A percentile compares a stretch with the other conserved stretches of the same genome.
Evolutionary conservation across 92 coral and sea anemone genomes (phyloP).

Genomic region (Palythoa heliodiscus): DNA sequence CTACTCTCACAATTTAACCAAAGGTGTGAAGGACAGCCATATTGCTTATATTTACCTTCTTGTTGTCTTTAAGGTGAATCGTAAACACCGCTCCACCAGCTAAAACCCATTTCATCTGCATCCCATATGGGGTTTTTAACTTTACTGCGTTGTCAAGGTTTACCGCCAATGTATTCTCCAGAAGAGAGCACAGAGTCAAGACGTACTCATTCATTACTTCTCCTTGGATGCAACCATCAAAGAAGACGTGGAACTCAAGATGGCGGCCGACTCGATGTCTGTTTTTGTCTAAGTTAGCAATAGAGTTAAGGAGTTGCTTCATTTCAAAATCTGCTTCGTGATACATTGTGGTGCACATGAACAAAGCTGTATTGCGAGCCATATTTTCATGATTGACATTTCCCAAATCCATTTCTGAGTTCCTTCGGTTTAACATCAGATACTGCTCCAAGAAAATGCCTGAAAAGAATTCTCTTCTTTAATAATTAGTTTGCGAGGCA

Average conservation of each 20-base stretch:
- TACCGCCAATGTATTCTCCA: constrained; percentile 52
- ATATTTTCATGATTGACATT: constrained; percentile 32
- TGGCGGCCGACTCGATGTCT: constrained; percentile 44
- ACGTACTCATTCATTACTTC: constrained; percentile 54
- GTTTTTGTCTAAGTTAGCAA: constrained; percentile 50
- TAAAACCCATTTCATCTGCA: constrained; percentile 64
- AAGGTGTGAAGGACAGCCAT: no score
- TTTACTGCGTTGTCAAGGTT: constrained; percentile 23
- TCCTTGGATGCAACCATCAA: constrained; percentile 67
- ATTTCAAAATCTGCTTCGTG: constrained; percentile 68
- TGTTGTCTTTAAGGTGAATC: constrained; percentile 71
- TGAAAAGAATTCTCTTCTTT: not conserved
- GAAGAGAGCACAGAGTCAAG: constrained; percentile 52
- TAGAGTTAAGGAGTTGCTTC: constrained; percentile 65
- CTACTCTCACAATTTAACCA: no score
- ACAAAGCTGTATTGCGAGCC: constrained; percentile 52
- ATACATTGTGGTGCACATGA: constrained; percentile 83
- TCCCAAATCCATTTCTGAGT: constrained; percentile 52
- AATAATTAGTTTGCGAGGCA: no score
- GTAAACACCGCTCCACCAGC: constrained; percentile 56
- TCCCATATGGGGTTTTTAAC: constrained; percentile 65
- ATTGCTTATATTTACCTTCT: constrained; percentile 26
- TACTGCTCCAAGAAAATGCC: constrained; percentile 58
- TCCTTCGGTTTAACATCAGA: constrained; percentile 61
- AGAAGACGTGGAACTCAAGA: constrained; percentile 68